Percentiles rank a stretch among this genome's conserved stretches.
Evolutionary conservation across 2,888 invertebrate genomes (phyloP).

Genomic region (Scaptomyza tumidula): DNA sequence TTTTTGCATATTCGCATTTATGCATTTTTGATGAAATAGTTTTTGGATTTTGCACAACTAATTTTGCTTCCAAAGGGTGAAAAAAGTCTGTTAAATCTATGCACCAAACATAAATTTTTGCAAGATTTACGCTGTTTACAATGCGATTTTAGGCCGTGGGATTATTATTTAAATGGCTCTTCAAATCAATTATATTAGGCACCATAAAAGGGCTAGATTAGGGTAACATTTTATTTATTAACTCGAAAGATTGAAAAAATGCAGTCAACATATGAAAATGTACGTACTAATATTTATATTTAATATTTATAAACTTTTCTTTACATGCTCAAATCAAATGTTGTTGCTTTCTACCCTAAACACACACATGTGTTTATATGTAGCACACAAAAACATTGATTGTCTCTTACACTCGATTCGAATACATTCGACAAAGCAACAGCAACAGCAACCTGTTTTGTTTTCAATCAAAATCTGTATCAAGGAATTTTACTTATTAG

Average conservation of each 20-base stretch:
- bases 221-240: neutral
- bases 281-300: too few species aligned
- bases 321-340: too few species aligned
- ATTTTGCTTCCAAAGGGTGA: slow-evolving; percentile 45
- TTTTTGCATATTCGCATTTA: slow-evolving; percentile 62
- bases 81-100: slow-evolving; percentile 18
- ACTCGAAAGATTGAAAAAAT: neutral
- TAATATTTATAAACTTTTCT: too few species aligned
- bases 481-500: too few species aligned
- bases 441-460: too few species aligned
- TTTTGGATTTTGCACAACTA: slow-evolving; percentile 69
- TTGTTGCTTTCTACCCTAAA: too few species aligned
- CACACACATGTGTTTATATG: too few species aligned
- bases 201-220: neutral
- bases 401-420: too few species aligned
- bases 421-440: too few species aligned
- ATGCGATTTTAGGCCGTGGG: slow-evolving; percentile 8
- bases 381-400: too few species aligned
- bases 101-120: slow-evolving; percentile 6
- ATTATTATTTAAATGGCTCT: slow-evolving; percentile 6
- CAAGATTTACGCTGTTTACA: slow-evolving; percentile 25
- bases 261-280: too few species aligned
- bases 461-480: too few species aligned
- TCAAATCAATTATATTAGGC: slow-evolving; percentile 13
- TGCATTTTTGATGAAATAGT: slow-evolving; percentile 77